These are phyloP conservation scores for Gadopsis marmoratus DNA, from an alignment of 2,797 vertebrate genomes.

Conservation along the genomic window DNA sequence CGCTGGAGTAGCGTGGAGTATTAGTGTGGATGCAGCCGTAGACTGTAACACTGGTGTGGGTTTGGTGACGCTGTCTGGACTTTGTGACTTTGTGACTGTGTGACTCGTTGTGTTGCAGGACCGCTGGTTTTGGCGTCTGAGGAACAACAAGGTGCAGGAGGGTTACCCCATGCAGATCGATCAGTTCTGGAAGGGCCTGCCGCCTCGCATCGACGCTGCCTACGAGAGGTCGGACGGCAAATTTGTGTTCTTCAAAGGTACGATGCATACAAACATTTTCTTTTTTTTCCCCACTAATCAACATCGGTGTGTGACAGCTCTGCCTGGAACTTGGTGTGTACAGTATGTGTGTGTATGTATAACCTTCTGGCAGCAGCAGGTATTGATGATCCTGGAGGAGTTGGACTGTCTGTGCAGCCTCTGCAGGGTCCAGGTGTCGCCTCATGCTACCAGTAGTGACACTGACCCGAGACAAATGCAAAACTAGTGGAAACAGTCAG, in stretches of 20 bases:
- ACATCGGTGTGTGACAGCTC: neutral
- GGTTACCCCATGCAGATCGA: slow-evolving; percentile 99
- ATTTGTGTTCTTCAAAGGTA: slow-evolving; percentile 99
- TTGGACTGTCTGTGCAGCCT: too few relatives aligned
- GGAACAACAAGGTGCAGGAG: slow-evolving; percentile 97
- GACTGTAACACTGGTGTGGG: too few relatives aligned
- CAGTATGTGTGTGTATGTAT: too few relatives aligned
- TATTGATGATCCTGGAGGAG: too few relatives aligned
- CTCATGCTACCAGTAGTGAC: too few relatives aligned
- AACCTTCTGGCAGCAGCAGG: too few relatives aligned
- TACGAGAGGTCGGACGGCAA: slow-evolving; percentile 97
- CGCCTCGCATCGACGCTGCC: slow-evolving; percentile 94
- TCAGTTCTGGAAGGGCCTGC: slow-evolving; percentile 98
- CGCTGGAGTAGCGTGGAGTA: too few relatives aligned
- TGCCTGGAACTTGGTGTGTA: neutral
- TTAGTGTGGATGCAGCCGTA: too few relatives aligned
- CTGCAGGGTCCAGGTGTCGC: too few relatives aligned
- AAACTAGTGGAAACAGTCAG: too few relatives aligned
- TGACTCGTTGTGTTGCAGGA: slow-evolving; percentile 77
- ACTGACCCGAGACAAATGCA: too few relatives aligned
- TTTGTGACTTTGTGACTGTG: neutral
- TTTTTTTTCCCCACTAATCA: neutral
- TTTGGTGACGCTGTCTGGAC: too few relatives aligned
- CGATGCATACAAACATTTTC: neutral
- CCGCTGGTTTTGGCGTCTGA: slow-evolving; percentile 98